Base-by-base conservation (phyloP, 2,888 invertebrate species). In the Megaustenia siamemsis region DNA sequence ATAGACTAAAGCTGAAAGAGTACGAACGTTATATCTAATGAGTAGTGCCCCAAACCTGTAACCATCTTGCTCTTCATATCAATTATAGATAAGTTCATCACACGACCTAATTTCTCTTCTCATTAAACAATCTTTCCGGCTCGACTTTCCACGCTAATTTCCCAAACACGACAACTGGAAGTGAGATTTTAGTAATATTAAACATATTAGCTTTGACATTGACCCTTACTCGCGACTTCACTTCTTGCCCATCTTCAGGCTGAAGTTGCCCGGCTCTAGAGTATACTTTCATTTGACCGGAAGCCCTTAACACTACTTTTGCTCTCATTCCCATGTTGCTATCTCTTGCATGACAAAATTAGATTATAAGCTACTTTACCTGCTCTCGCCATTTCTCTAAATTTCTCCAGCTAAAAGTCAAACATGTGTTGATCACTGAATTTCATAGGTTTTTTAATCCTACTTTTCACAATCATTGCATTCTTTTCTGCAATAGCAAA, bases 371-470 rank as follows among this genome's bases (percentile, higher is more conserved):
- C 12, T 3, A 24, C 60, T 35, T 60, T 60, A 21, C 24, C 60
- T 10, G 77, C 60, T n/a, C 40, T 77, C n/a, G 60, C 40, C 77
- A 77, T 8, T 5, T n/a, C 8, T 60, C 40, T 56, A 40, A 77
- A 77, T n/a, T 77, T 38, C 12, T 60, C 77, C 35, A 77, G 60
- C 21, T 60, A 77, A 38, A 77, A 77, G n/a, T 77, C 77, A n/a
- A 53, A 77, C 24, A 35, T 40, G 35, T 77, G 60, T 10, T 56
- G 24, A n/a, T 40, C 56, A 15, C 0, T 18, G n/a, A 24, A 38
- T 5, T n/a, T 10, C 1, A 40, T 8, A 38, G 60, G 53, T n/a
- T 60, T 60, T 6, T 53, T 38, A 3, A 77, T 35, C 12, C 60
- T 38, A 38, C 60, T 40, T 40, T 60, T 56, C 4, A 60, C 56